Evolutionary conservation across 2,888 invertebrate species (phyloP), one percentile per base, ranked within the genome.

Genomic region (Prionchulus punctatus): DNA sequence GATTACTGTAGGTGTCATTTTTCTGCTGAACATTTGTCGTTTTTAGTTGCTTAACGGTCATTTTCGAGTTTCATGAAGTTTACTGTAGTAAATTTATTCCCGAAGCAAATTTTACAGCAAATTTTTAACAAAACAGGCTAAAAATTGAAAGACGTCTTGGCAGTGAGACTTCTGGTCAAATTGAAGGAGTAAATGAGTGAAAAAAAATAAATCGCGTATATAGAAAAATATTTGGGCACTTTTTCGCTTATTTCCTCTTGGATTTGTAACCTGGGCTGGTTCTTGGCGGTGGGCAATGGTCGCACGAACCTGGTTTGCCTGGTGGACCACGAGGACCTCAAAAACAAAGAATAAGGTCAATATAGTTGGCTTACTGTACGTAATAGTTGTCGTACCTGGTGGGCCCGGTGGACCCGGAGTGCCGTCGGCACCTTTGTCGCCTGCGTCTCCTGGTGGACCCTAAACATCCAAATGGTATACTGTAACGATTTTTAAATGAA

Each of bases 271-370:
- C 50, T 23, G 50, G 50, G 30, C 50, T 49, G 4, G 50, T 49
- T 30, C 30, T 49, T 4, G 50, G 50, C 30, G 50, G 50, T 30
- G 50, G 50, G 23, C 50, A 49, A 49, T 49, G 50, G 12, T 49
- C 50, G 50, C 50, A 49, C 4, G 50, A 28, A 4, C 50, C 50
- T 12, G 50, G 50, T 12, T 26, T 26, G 7, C 50, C 50, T 12
- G 50, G 50, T 28, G 50, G 50, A n/a, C 50, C 50, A 12, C 50
- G 7, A 4, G 27, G 50, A 7, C 45, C 45, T 45, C 4, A 23
- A 45, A 45, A 23, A 45, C 12, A n/a, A 23, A n/a, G 18, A 45
- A 7, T 45, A n/a, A n/a, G 23, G n/a, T n/a, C n/a, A n/a, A n/a
- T n/a, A n/a, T n/a, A n/a, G n/a, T n/a, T n/a, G n/a, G n/a, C n/a